phyloP scores from a whole-genome alignment of 2,113 vertebrate species.

The Sebastes schlegelii region DNA sequence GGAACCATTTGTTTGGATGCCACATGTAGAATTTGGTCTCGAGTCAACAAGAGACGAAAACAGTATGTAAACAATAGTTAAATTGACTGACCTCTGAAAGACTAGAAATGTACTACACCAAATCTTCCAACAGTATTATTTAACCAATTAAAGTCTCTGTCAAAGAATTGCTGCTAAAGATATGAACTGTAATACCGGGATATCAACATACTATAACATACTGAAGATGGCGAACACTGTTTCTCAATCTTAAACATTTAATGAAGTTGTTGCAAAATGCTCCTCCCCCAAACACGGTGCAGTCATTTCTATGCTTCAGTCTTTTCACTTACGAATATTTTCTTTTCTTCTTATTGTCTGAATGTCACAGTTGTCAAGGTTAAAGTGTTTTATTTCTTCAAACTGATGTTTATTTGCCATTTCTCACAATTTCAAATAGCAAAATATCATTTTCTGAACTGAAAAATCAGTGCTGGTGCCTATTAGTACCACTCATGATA shows the following conservation, averaged over 20 bases:
- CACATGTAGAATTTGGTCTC: conserved; percentile 9
- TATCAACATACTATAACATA: background rate
- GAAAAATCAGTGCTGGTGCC: background rate
- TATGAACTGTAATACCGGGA: too few species aligned
- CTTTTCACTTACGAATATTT: background rate
- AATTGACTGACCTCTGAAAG: background rate
- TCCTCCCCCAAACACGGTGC: background rate
- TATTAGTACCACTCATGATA: background rate
- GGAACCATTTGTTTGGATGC: conserved; percentile 45
- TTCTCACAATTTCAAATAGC: background rate
- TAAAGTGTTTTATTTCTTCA: background rate
- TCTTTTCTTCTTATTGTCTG: background rate
- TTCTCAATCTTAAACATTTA: background rate
- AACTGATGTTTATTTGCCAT: background rate
- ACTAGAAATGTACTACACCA: background rate
- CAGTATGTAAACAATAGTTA: background rate
- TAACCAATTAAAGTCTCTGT: background rate
- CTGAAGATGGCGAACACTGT: background rate
- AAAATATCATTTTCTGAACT: background rate
- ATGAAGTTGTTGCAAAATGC: background rate
- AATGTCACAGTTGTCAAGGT: background rate
- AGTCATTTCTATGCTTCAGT: background rate
- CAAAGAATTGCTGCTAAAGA: background rate
- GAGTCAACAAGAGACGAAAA: conserved; percentile 7
- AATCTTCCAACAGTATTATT: background rate